Base-by-base conservation (phyloP, 2,113 vertebrate species). In the Mellivora capensis region DNA sequence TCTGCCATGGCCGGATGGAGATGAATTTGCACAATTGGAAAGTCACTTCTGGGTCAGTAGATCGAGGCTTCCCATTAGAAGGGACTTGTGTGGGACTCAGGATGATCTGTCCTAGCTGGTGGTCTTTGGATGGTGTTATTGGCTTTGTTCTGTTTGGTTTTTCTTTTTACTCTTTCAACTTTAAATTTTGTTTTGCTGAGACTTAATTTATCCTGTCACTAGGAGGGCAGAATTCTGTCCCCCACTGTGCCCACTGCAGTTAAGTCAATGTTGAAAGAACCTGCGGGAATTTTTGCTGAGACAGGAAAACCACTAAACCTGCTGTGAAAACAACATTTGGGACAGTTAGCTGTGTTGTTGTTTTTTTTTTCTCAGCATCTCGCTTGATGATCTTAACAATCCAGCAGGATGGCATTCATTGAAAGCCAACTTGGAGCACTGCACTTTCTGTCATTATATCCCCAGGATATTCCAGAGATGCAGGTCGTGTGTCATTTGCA, bases 131-230 rank as follows among this genome's bases (percentile, higher is more conserved):
- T 4, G 9, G 14, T 20, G 20, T 3, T 39, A 23, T 2, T 25
- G 64, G 25, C 49, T 84, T 81, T 11, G n/a, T 54, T 37, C 29
- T 39, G 39, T 91, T 96, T 61, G 42, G 42, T 12, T 69, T 15
- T 25, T 31, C 49, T 47, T 74, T 83, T 87, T 87, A 71, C 34
- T 85, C 37, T 27, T 97, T n/a, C 79, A 87, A 52, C 87, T 84
- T 97, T n/a, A 31, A 27, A 39, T 6, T 84, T 94, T 29, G 39
- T 97, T 96, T 95, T 97, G 74, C 97, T 96, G 93, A 95, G 83
- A 44, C 84, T 59, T 93, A 37, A 89, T 93, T 97, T 95, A 93
- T 90, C 27, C 87, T 71, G 90, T 76, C 71, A 31, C 42, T 90
- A 76, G 93, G 93, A 84, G 69, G 67, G 39, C 89, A 77, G 54